Evolutionary conservation across 2,888 invertebrate species (phyloP), one percentile per base, ranked within the genome.

Genomic region (Xestobium rufovillosum): DNA sequence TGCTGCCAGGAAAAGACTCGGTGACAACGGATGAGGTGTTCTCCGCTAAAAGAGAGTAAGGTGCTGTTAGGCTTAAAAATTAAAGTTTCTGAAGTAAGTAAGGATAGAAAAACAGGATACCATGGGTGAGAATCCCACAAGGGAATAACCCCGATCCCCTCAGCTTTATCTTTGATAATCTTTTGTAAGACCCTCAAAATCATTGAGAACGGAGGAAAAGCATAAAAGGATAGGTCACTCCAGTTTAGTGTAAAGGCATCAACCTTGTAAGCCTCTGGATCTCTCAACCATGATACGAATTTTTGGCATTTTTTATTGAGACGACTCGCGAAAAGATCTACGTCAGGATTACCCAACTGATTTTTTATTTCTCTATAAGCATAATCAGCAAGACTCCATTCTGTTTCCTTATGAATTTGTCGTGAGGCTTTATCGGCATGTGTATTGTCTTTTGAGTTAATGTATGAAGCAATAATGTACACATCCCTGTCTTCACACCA

Each of bases 121-220:
- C 49, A 55, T 1, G 50, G 45, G 35, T 56, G 53, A 3, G 43
- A 36, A 30, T 42, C 41, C 52, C 44, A 56, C n/a, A 36, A 23
- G 11, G 48, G 52, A 8, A 52, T 50, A 3, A 54, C 48, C 3
- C 53, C 29, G n/a, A 54, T 47, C 3, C 50, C 51, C 12, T 28
- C 34, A 4, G 55, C 47, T 19, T 39, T 43, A 25, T 57, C 51
- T 2, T 25, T 14, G 4, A 34, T 39, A 16, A 57, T 51, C 35
- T 57, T 55, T 33, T 39, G 36, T 6, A 57, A 19, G 3, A 39
- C 31, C 38, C 37, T 49, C 25, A 51, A 31, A 11, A 55, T 42
- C 2, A 50, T 12, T 1, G 46, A 40, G 32, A 54, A 56, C 2
- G 53, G 52, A 2, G 52, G 50, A 14, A 53, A 54, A 2, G 52